Evolutionary conservation across 2,797 vertebrate species (phyloP).

Genomic region (Enteromius fasciolatus): DNA sequence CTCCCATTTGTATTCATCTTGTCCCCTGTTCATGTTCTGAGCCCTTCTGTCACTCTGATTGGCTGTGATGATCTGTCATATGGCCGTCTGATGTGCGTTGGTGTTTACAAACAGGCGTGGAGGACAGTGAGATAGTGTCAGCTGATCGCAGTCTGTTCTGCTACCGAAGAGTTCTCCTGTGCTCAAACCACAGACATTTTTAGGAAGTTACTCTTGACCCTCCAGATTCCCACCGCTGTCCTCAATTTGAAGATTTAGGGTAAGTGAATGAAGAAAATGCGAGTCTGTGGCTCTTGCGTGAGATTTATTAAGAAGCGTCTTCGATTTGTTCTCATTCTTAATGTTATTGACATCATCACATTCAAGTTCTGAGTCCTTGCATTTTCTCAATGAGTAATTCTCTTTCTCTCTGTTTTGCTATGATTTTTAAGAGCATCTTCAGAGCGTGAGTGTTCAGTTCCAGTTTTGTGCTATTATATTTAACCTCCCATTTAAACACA

Average conservation of each 20-base stretch:
- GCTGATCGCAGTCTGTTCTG: constrained; percentile 45
- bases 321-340: neutral
- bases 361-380: constrained; percentile 30
- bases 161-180: neutral
- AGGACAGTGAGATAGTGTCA: constrained; percentile 40
- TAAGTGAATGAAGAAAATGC: constrained; percentile 10
- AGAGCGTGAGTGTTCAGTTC: neutral
- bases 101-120: constrained; percentile 55
- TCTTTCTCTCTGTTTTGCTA: constrained; percentile 29
- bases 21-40: constrained; percentile 14
- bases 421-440: constrained; percentile 9
- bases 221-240: neutral
- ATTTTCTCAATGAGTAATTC: constrained; percentile 45
- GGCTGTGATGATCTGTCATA: constrained; percentile 43
- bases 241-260: constrained; percentile 25
- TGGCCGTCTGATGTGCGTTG: constrained; percentile 48
- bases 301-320: constrained; percentile 4
- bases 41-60: constrained; percentile 40
- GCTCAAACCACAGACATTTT: neutral
- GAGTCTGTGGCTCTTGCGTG: neutral
- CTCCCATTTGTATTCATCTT: constrained; percentile 5
- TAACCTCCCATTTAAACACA: neutral
- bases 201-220: constrained; percentile 5
- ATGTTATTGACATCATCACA: constrained; percentile 18
- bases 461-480: constrained; percentile 4